Base-by-base conservation (phyloP, 2,888 invertebrate species). In the Hofmannophila pseudospretella region DNA sequence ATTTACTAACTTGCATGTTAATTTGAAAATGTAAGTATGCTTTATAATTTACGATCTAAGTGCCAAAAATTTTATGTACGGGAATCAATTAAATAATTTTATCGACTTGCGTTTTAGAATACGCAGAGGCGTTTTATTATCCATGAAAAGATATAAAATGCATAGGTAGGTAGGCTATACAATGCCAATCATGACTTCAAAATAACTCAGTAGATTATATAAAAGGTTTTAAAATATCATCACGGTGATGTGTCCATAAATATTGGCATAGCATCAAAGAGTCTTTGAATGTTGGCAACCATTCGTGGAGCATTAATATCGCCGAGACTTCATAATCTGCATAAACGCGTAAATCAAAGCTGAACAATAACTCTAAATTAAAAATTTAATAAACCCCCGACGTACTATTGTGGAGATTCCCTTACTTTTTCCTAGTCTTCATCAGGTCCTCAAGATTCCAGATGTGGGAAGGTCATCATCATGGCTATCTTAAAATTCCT, bases 161-260 rank as follows among this genome's bases (percentile, higher is more conserved):
- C 62, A 56, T n/a, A n/a, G n/a, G n/a, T n/a, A n/a, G n/a, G n/a
- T n/a, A n/a, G n/a, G n/a, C n/a, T n/a, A 58, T 60, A 60, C 57
- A 44, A 51, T 53, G 51, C 54, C 60, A 55, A 58, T 59, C 53
- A 42, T 23, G n/a, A n/a, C 49, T 45, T 52, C 58, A 58, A 60
- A 66, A 63, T 58, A 62, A 59, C 63, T 62, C 66, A 52, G 60
- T 60, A 65, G 54, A 51, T 52, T 57, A 51, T 57, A 51, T 49
- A 54, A 59, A 55, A 53, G 48, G 47, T 41, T 52, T 35, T 45
- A 46, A 49, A 51, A 53, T 65, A 60, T 58, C 52, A 58, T 58
- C 54, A 58, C 36, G 31, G 26, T 56, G 58, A 60, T 54, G 52
- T 45, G 56, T 46, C 54, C 64, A 68, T 72, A 72, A 73, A 73